These are phyloP conservation scores for Drosophila lutescens DNA, from an alignment of 2,888 invertebrate genomes.

Conservation along the genomic window DNA sequence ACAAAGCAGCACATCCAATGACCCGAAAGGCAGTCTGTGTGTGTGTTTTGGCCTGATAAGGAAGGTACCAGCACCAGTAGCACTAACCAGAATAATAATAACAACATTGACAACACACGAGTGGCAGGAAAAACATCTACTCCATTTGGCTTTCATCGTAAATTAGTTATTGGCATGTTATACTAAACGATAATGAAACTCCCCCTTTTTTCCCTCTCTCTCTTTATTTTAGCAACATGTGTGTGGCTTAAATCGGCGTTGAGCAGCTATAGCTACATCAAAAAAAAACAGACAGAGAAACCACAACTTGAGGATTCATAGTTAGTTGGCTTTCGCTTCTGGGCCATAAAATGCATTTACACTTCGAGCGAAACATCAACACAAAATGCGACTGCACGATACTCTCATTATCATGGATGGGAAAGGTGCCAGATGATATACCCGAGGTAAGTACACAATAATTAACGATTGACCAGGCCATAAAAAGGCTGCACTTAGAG, in stretches of 20 bases:
- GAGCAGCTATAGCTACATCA: slow-evolving; percentile 11
- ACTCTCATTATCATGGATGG: slow-evolving; percentile 98
- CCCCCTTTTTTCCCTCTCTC: background rate
- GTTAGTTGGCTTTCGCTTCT: slow-evolving; percentile 37
- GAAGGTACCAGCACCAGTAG: slow-evolving; percentile 58
- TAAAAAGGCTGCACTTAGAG: slow-evolving; percentile 1
- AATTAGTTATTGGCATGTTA: slow-evolving; percentile 79
- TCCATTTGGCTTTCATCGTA: slow-evolving; percentile 63
- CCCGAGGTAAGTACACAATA: slow-evolving; percentile 89
- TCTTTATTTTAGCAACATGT: slow-evolving; percentile 59
- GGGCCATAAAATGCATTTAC: slow-evolving; percentile 92
- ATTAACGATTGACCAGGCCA: slow-evolving; percentile 30
- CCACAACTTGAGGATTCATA: slow-evolving; percentile 28
- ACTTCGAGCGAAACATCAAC: slow-evolving; percentile 96
- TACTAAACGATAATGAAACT: slow-evolving; percentile 71
- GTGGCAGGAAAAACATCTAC: slow-evolving; percentile 27
- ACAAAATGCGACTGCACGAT: slow-evolving; percentile 98
- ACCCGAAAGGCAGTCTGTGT: slow-evolving; percentile 27
- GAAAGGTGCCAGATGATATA: slow-evolving; percentile 97
- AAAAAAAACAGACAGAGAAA: slow-evolving; percentile 1
- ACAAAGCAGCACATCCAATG: slow-evolving; percentile 28
- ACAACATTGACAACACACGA: slow-evolving; percentile 48
- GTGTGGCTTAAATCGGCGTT: slow-evolving; percentile 58
- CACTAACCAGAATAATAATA: slow-evolving; percentile 28
- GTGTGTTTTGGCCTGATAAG: slow-evolving; percentile 63